Evolutionary conservation across 2,113 vertebrate species (phyloP), one percentile per base, ranked within the genome.

Genomic region (Alosa alosa): DNA sequence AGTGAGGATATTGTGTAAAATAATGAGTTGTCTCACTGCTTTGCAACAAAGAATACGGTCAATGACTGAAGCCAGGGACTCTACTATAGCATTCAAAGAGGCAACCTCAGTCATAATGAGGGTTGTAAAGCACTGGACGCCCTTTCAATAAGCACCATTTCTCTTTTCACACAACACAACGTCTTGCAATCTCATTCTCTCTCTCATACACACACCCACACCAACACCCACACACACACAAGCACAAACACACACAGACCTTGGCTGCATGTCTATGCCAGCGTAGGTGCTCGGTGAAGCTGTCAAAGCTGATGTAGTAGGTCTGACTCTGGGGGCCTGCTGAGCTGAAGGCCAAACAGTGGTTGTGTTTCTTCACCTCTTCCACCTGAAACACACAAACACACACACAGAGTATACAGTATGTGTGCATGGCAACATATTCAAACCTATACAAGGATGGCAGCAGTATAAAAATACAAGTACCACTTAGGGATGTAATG

Each of bases 251-350:
- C 82, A 0, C 13, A 85, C 93, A 91, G 95, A 99, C 98, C 97
- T 99, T 99, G 84, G 98, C 96, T 72, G 97, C 97, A 60, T 98
- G 97, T 86, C 98, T 94, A 90, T 99, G 96, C 98, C 98, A 99
- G 83, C 98, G 95, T 90, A 99, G 95, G 92, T 99, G 98, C 87
- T 99, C 98, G 9, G 98, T 97, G 95, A 99, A 99, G 86, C 96
- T 98, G 93, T 98, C 97, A 0, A 99, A 99, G 93, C 98, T 98
- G 91, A 99, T 95, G 92, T 97, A 98, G 94, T 99, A 99, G 64
- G 96, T 99, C 94, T 99, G 98, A 94, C 97, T 98, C 90, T 99
- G 98, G 88, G 98, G 97, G 46, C 97, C 98, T n/a, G 98, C 97
- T 1, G 98, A 99, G 93, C 97, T 99, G 94, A 99, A 97, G 31